Percentiles rank a stretch among this genome's conserved stretches.
Conservation (phyloP, 2,797 vertebrate genomes). For the Podarcis siculus region DNA sequence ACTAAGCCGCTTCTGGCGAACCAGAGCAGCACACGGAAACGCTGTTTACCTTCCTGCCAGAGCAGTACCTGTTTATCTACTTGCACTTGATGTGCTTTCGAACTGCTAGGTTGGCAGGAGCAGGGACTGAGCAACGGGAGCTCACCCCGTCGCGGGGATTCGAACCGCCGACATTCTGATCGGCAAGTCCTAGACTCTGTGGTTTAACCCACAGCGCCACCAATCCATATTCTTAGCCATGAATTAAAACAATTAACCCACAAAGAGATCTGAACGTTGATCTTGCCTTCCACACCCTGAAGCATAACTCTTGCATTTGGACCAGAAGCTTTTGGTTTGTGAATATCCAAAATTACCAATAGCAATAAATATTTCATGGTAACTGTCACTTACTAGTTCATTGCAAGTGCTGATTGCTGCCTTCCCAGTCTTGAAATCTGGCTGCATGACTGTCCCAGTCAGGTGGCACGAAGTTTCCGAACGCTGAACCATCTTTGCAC, state of each 20-base stretch:
- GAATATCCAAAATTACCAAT: background rate
- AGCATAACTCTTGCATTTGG: background rate
- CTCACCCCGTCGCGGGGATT: too few species aligned
- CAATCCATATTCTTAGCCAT: background rate
- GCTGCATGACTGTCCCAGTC: conserved; percentile 80
- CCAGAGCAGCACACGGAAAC: too few species aligned
- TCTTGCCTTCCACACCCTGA: too few species aligned
- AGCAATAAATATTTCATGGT: background rate
- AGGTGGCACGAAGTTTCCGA: conserved; percentile 83
- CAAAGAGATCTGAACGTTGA: background rate
- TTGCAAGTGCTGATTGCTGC: conserved; percentile 90
- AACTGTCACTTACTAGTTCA: conserved; percentile 87
- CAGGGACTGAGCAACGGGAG: too few species aligned
- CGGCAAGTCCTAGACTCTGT: too few species aligned
- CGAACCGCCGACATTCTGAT: too few species aligned
- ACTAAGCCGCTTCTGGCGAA: too few species aligned
- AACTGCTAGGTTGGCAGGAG: too few species aligned
- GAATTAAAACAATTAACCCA: background rate
- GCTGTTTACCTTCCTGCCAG: too few species aligned
- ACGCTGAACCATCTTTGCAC: conserved; percentile 62
- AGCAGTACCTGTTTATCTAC: too few species aligned
- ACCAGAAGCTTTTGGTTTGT: background rate
- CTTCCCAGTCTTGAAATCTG: conserved; percentile 65
- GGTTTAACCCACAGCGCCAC: too few species aligned
- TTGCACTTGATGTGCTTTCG: too few species aligned